Percentiles rank a stretch among this genome's conserved stretches.
Evolutionary conservation across 2,113 vertebrate genomes (phyloP).

Genomic region (Paradoxurus hermaphroditus): DNA sequence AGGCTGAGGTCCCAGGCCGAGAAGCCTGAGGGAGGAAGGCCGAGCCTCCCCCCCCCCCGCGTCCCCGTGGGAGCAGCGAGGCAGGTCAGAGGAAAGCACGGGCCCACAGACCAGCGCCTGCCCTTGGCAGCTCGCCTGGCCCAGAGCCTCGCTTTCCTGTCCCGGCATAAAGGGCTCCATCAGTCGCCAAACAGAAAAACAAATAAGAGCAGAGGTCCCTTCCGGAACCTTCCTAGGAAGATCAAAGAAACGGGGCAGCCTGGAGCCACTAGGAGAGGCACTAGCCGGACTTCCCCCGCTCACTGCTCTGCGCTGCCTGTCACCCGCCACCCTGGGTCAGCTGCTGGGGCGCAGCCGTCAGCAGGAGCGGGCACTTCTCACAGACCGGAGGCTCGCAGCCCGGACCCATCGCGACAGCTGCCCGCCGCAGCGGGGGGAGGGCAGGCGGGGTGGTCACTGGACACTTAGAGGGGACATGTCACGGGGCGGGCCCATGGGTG

Average conservation of each 20-base stretch:
- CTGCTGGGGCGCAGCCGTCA: not conserved
- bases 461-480: accelerated
- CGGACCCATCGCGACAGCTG: not conserved
- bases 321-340: too few relatives aligned
- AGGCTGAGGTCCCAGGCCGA: not conserved
- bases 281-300: accelerated
- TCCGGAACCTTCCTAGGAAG: not conserved
- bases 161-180: not conserved
- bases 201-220: not conserved
- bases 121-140: accelerated
- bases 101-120: accelerated
- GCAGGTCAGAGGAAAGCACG: not conserved
- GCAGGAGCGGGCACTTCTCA: not conserved
- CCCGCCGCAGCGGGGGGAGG: accelerated
- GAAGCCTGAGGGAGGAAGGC: not conserved
- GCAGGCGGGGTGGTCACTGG: not conserved
- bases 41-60: accelerated
- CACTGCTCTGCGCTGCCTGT: not conserved
- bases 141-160: not conserved
- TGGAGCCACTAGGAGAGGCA: too few relatives aligned
- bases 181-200: not conserved
- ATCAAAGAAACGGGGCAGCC: not conserved
- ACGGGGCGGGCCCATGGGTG: accelerated
- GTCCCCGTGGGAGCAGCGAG: accelerated
- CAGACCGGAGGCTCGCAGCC: not conserved